phyloP scores from a whole-genome alignment of 2,113 vertebrate species.

The Typhlomys cinereus region DNA sequence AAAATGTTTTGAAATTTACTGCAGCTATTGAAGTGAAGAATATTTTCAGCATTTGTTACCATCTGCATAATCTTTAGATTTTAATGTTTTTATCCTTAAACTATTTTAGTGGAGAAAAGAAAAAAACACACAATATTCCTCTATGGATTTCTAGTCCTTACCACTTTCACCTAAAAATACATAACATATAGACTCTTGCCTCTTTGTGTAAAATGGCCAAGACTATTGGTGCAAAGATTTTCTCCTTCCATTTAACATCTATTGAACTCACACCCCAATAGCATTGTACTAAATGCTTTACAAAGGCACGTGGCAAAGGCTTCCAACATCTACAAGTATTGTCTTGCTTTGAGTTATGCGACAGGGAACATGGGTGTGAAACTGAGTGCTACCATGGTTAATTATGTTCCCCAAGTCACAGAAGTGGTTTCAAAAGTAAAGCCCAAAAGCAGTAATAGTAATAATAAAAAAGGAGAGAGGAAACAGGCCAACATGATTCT shows the following conservation, averaged over 20 bases:
- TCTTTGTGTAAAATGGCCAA: background rate
- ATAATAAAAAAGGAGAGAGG: slow-evolving; percentile 47
- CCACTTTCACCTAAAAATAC: background rate
- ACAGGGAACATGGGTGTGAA: background rate
- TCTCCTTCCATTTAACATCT: background rate
- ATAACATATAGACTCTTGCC: background rate
- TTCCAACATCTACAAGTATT: background rate
- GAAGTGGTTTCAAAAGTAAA: background rate
- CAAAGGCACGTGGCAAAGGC: background rate
- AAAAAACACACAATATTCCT: background rate
- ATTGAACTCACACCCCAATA: background rate
- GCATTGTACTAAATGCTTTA: background rate
- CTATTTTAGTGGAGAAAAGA: background rate
- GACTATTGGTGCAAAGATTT: background rate
- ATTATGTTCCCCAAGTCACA: slow-evolving; percentile 8
- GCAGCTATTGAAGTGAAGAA: slow-evolving; percentile 9
- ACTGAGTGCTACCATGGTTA: slow-evolving; percentile 5
- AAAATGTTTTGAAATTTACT: background rate
- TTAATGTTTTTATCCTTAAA: slow-evolving; percentile 18
- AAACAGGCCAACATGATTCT: background rate
- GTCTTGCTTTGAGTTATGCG: background rate
- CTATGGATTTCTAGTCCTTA: background rate
- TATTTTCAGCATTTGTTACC: background rate
- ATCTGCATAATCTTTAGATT: background rate
- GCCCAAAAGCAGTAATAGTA: background rate